Base-by-base conservation (phyloP, 2,888 invertebrate genomes). In the Julus scandinavius region DNA sequence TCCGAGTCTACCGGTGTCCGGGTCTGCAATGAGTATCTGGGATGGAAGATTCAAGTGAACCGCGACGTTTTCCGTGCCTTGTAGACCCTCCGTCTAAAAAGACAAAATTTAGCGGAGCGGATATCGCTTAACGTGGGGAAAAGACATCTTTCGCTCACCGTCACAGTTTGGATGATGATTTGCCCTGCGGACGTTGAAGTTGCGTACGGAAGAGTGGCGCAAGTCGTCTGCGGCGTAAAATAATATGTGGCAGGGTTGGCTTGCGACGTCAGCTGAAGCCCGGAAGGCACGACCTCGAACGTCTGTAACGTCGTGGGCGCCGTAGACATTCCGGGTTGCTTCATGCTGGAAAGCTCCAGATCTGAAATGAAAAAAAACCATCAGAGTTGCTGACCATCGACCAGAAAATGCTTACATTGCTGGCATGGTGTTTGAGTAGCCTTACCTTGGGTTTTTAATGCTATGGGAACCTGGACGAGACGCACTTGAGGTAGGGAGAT, bases 81-180 rank as follows among this genome's bases (percentile, higher is more conserved):
- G 88, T 17, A 90, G 3, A 91, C 58, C 40, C 3, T 90, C 90
- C 13, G 89, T 50, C 90, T 90, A 40, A 15, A 86, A 86, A 58
- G 5, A 85, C 45, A 45, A 88, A 13, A 9, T 29, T 58, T 58
- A 29, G 29, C 29, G 29, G 29, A 29, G 29, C 29, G 29, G 1
- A 29, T 29, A 29, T 29, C 29, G 29, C 29, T 50, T 50, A 38
- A 84, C 38, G 13, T 17, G 17, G 5, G 5, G 29, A 29, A 29
- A 29, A 29, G 29, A 29, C 29, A 29, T 1, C 29, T 29, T 29
- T 17, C 41, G 88, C 89, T 54, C 89, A 90, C 90, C n/a, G 89
- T 20, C 45, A 89, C 58, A 41, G 90, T 85, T 54, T 90, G 90
- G 20, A 90, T 92, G 86, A 92, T 92, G 88, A 92, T 92, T 89